Evolutionary conservation across 2,888 invertebrate species (phyloP).

Genomic region (Philereme vetulata): DNA sequence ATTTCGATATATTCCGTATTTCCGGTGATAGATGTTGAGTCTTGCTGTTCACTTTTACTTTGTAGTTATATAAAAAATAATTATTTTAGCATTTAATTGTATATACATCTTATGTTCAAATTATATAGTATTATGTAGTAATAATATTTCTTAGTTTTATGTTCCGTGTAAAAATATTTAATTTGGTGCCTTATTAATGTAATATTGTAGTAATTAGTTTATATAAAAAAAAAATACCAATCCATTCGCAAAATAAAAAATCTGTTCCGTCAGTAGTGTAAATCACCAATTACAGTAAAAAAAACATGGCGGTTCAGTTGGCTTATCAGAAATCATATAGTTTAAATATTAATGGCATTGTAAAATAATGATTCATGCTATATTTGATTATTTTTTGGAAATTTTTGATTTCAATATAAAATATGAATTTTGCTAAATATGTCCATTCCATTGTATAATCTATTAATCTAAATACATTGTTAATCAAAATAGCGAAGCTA

Average conservation of each 20-base stretch:
- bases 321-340: no score
- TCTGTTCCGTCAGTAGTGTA: no score
- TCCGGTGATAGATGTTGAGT: no score
- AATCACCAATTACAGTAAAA: no score
- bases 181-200: conserved; percentile 27
- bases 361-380: not conserved
- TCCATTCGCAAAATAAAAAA: no score
- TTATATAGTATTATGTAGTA: conserved; percentile 15
- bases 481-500: no score
- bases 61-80: conserved; percentile 1
- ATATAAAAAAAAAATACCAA: no score
- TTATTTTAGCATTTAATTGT: conserved; percentile 27
- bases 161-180: conserved; percentile 13
- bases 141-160: conserved; percentile 5
- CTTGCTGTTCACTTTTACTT: conserved; percentile 1
- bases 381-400: not conserved
- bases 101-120: conserved; percentile 18
- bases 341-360: no score
- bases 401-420: not conserved
- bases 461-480: not conserved
- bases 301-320: no score
- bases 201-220: not conserved
- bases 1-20: no score
- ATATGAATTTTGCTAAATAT: not conserved
- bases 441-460: no score